A percentile compares a stretch with the other conserved stretches of the same genome.
Conservation (phyloP, 2,113 vertebrate genomes). For the Atractosteus spatula region DNA sequence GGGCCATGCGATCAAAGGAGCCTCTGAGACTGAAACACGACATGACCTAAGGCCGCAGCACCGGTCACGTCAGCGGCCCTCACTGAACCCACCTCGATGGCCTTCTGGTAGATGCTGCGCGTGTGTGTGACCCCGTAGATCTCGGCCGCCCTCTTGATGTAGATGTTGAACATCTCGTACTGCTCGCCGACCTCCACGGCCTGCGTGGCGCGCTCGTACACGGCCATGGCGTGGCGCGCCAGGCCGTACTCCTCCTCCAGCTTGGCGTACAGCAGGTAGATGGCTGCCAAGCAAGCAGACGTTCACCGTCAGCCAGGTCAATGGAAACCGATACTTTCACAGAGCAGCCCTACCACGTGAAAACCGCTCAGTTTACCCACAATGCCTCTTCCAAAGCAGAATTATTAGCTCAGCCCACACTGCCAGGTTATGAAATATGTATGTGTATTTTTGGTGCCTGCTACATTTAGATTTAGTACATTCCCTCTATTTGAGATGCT, state of each 20-base stretch:
- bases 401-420: too few relatives aligned
- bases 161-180: conserved; percentile 92
- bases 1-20: too few relatives aligned
- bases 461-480: too few relatives aligned
- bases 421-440: too few relatives aligned
- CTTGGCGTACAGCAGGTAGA: conserved; percentile 85
- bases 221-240: conserved; percentile 88
- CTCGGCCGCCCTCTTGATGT: conserved; percentile 88
- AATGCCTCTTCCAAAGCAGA: too few relatives aligned
- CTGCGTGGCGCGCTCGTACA: conserved; percentile 84
- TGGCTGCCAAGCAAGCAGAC: conserved; percentile 54
- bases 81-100: conserved; percentile 75
- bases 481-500: too few relatives aligned
- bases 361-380: too few relatives aligned
- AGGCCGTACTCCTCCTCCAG: conserved; percentile 88
- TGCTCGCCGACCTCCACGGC: conserved; percentile 78
- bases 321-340: too few relatives aligned
- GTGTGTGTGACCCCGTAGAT: conserved; percentile 92
- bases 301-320: too few relatives aligned
- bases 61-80: not conserved
- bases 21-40: not conserved
- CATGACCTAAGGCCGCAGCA: not conserved
- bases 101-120: conserved; percentile 85
- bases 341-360: too few relatives aligned
- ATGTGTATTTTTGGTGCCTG: too few relatives aligned